These are phyloP conservation scores for Synodontis membranacea DNA, from an alignment of 2,113 vertebrate species.

Conservation along the genomic window DNA sequence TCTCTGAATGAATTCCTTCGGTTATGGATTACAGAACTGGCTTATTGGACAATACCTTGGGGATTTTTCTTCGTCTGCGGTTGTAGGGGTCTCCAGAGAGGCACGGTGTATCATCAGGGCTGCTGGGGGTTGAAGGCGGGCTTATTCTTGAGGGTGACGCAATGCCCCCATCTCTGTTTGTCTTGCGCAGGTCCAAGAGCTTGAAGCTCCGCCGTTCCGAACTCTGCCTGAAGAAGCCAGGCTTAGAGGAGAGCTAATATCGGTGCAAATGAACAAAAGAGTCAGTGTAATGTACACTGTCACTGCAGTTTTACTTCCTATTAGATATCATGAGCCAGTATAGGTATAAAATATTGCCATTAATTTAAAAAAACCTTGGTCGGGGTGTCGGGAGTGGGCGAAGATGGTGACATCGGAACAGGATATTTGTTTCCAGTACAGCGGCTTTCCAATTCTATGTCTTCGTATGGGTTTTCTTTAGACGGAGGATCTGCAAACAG, in stretches of 20 bases:
- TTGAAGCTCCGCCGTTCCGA: constrained; percentile 93
- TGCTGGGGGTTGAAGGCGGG: constrained; percentile 94
- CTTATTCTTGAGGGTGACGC: constrained; percentile 84
- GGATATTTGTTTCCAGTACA: constrained; percentile 86
- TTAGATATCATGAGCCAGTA: not conserved
- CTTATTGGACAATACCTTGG: constrained; percentile 78
- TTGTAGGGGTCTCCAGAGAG: constrained; percentile 89
- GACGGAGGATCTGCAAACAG: constrained; percentile 82
- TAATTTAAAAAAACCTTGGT: constrained; percentile 78
- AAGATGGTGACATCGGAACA: constrained; percentile 78
- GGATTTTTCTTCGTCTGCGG: constrained; percentile 89
- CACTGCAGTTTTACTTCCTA: not conserved
- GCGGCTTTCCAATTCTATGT: constrained; percentile 89
- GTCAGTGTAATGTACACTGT: not conserved
- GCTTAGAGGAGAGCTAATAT: constrained; percentile 76
- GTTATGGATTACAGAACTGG: constrained; percentile 9
- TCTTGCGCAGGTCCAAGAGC: constrained; percentile 85
- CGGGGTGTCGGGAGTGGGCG: constrained; percentile 80
- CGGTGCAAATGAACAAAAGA: not conserved
- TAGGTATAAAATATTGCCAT: not conserved
- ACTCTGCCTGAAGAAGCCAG: constrained; percentile 88
- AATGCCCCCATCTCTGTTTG: constrained; percentile 80
- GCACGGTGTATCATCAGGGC: constrained; percentile 91
- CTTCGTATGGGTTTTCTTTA: constrained; percentile 98
- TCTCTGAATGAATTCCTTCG: constrained; percentile 30